Evolutionary conservation across 2,113 vertebrate genomes (phyloP), one percentile per base, ranked within the genome.

Genomic region (Embiotoca jacksoni): DNA sequence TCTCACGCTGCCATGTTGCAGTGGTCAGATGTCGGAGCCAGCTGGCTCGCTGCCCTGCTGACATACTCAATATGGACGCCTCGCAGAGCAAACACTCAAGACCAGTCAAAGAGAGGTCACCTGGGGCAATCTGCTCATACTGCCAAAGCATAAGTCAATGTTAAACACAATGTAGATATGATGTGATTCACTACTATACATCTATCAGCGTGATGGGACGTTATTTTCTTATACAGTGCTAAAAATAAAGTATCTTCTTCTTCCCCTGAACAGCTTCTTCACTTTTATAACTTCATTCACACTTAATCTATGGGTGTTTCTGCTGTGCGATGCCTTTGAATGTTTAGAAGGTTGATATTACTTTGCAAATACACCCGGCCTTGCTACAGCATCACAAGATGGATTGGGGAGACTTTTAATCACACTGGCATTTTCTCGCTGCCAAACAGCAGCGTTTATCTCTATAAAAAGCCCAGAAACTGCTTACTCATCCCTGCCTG

Each of bases 21-120:
- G 90, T 72, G 84, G 88, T 88, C 81, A 36, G 77, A 50, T 50
- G 14, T 14, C 23, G 31, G 71, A 70, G 88, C 84, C 87, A 89
- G 83, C 82, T 92, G 91, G 88, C 90, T 81, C 4, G 8, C 69
- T 56, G 76, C 83, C 79, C 68, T 80, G 82, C 90, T 89, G 90
- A 90, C 87, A 85, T 63, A 61, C 62, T 84, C 82, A 85, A 74
- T 89, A 86, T 76, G 70, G 81, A 78, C 16, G 37, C 70, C 74
- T 85, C 77, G 64, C 69, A 78, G 80, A 85, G 70, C 83, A 81
- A 84, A 92, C 75, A 78, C 82, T 90, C 78, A 79, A 70, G 67
- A 67, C 65, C 72, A 78, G 83, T 84, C 89, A 91, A 77, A 85
- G 82, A 82, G 58, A 84, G 87, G 84, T 92, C 85, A 82, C 75